These are phyloP conservation scores for Pseudomyrmex cubaensis DNA, from an alignment of 1,140 invertebrate species.

Conservation along the genomic window DNA sequence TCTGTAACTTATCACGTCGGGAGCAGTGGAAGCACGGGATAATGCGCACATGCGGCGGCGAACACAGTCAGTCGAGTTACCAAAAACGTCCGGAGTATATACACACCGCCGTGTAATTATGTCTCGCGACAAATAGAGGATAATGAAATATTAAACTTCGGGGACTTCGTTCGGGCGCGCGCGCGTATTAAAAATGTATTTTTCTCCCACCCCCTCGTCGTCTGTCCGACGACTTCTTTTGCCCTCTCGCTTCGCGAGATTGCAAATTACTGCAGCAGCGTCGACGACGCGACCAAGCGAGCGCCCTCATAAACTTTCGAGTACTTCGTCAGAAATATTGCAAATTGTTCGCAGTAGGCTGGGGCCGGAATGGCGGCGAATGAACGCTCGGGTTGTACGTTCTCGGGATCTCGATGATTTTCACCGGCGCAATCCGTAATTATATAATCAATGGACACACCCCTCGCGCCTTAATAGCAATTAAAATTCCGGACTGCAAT, in stretches of 20 bases:
- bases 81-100: conserved; percentile 10
- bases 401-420: conserved; percentile 14
- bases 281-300: conserved; percentile 17
- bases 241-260: conserved; percentile 51
- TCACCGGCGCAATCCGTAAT: conserved; percentile 60
- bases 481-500: conserved; percentile 73
- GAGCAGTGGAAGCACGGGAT: too few species aligned
- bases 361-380: conserved; percentile 15
- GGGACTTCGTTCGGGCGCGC: conserved; percentile 7
- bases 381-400: conserved; percentile 2
- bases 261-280: conserved; percentile 56
- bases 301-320: conserved; percentile 55
- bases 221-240: conserved; percentile 12
- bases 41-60: too few species aligned
- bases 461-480: conserved; percentile 64
- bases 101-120: conserved; percentile 27
- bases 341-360: conserved; percentile 58
- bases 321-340: conserved; percentile 67
- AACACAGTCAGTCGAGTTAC: neutral
- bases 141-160: conserved; percentile 51
- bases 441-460: conserved; percentile 69
- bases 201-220: neutral
- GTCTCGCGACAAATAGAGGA: conserved; percentile 25
- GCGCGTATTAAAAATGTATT: conserved; percentile 52
- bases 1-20: neutral